Evolutionary conservation across 1,140 invertebrate species (phyloP), one percentile per base, ranked within the genome.

Genomic region (Brachionus sp.): DNA sequence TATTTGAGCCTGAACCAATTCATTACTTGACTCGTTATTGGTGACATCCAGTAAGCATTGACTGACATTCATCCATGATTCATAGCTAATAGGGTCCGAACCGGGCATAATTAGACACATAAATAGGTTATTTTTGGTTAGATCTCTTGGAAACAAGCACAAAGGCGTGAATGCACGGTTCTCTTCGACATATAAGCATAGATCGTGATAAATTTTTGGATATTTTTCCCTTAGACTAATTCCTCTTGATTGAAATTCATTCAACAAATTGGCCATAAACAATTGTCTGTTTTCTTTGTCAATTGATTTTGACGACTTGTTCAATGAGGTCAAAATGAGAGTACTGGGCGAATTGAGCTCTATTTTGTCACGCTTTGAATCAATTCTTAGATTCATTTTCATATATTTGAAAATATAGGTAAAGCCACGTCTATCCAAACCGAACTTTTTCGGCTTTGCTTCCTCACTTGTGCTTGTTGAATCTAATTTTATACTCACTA

Each of bases 81-180:
- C 39, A 35, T 80, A 80, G 9, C 9, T 80, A 66, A 57, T 80
- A 19, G 77, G 77, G 2, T 80, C 77, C 19, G 77, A 80, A 7
- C 39, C 39, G 12, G 77, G 77, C 77, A 80, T 80, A 29, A 80
- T 80, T 35, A 80, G 25, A 44, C 77, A 80, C 50, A 80, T 66
- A 44, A 80, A 80, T 25, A 80, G 37, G 42, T 80, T 80, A 57
- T 80, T 57, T 23, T 62, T 29, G n/a, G 39, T 80, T 2, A 62
- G 3, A 66, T 80, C 62, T 62, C 19, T 57, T 37, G 77, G 77
- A 29, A 80, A 80, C 33, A 80, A 44, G 57, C 77, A 80, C n/a
- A 80, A 12, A 10, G 77, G 77, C 13, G 77, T 62, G 62, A 80
- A 80, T 4, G 23, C 3, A 13, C 50, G 46, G 25, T 80, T 80